Conservation (phyloP, 2,888 invertebrate species). For the Dichetophora obliterata region DNA sequence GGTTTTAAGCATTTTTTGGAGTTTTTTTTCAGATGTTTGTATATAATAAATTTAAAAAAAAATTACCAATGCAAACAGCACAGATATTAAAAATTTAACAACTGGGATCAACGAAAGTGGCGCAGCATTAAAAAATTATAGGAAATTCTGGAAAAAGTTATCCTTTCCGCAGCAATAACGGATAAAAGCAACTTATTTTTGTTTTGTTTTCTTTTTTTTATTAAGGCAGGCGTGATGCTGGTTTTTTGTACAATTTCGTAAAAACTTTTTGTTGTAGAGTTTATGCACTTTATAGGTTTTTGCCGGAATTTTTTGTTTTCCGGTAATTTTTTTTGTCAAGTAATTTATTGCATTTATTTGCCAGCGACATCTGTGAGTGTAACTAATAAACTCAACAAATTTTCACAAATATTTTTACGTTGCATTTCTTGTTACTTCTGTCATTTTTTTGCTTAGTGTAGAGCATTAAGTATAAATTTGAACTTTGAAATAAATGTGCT, state of each 20-base stretch:
- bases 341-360: no score
- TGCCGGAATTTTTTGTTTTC: no score
- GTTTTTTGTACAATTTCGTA: neutral
- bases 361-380: neutral
- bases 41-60: neutral
- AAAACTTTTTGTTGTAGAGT: neutral
- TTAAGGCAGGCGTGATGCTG: neutral
- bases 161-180: neutral
- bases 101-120: neutral
- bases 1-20: neutral
- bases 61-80: neutral
- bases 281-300: neutral
- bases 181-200: neutral
- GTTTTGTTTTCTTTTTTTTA: neutral
- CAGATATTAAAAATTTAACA: slow-evolving; percentile 5
- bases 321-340: no score
- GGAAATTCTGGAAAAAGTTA: neutral
- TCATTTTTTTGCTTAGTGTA: neutral
- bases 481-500: slow-evolving; percentile 12
- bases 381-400: slow-evolving; percentile 1
- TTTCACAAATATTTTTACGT: neutral
- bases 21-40: neutral
- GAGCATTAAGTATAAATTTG: neutral
- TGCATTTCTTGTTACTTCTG: neutral
- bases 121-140: neutral